Evolutionary conservation across 1,140 invertebrate species (phyloP), one percentile per base, ranked within the genome.

Genomic region (Solen grandis): DNA sequence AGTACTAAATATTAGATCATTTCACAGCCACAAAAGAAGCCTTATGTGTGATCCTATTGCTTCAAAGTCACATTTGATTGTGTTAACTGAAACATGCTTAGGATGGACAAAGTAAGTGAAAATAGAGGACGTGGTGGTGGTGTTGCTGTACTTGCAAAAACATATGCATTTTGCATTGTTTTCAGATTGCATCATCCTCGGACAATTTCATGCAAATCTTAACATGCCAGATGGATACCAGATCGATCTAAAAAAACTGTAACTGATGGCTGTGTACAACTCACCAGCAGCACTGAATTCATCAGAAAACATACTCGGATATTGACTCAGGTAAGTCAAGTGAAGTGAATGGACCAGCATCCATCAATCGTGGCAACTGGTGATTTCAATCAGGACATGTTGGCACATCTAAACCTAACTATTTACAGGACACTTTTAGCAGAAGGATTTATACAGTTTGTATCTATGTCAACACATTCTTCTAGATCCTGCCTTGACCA

Each of bases 21-120:
- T 50, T 72, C 50, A 35, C n/a, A 38, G 50, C 19, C 75, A 77
- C 38, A 57, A 62, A 55, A 8, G 13, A 25, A 63, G 59, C 60
- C 22, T 77, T 35, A 29, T 68, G 5, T 27, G n/a, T 35, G 75
- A 77, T 41, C 74, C 74, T 16, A 50, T 35, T 36, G 19, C 14
- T 25, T 22, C 16, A 36, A 46, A n/a, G 27, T 55, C 62, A 29
- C 50, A 68, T 68, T 25, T 77, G 0, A 68, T 66, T 77, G 52
- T 77, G 3, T 33, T 77, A 19, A 77, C 62, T 25, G 75, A 77
- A 57, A 77, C 25, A 60, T 77, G 22, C 35, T 35, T 46, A 63
- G 74, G 55, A 14, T 33, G 8, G 73, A 76, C 25, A 65, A 52
- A 38, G 59, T 10, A 10, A 36, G 41, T 50, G 38, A 33, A 54